phyloP scores from a whole-genome alignment of 2,888 invertebrate species.

The Bibio marci region DNA sequence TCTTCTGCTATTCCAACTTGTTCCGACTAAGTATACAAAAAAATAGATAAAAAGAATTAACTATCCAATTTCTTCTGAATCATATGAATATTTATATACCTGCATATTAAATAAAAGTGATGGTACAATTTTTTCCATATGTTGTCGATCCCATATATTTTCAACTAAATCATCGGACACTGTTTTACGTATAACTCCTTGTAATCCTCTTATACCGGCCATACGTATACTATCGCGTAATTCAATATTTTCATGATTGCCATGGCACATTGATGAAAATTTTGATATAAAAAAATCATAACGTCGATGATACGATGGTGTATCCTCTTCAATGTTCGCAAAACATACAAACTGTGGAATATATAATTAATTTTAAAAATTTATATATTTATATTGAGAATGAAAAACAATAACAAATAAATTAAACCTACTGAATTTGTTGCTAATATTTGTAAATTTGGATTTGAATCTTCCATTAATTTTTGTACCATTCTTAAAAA shows the following conservation, averaged over 20 bases:
- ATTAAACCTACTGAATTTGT: conserved; percentile 70
- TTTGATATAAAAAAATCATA: conserved; percentile 99
- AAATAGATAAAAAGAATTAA: background rate
- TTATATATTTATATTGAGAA: no score
- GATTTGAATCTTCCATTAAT: conserved; percentile 83
- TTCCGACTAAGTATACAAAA: conserved; percentile 4
- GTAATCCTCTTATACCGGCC: conserved; percentile 80
- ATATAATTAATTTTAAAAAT: no score
- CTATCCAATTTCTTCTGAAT: conserved; percentile 9
- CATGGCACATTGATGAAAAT: conserved; percentile 97
- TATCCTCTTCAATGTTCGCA: conserved; percentile 98
- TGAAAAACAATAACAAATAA: conserved; percentile 13
- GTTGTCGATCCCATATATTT: conserved; percentile 96
- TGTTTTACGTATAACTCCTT: conserved; percentile 95
- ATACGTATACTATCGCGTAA: conserved; percentile 71
- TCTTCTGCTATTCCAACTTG: conserved; percentile 18
- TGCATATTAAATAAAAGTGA: conserved; percentile 96
- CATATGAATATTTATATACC: conserved; percentile 38
- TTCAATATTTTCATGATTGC: conserved; percentile 52
- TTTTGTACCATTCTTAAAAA: conserved; percentile 98
- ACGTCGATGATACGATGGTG: conserved; percentile 94
- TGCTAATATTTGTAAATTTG: conserved; percentile 86
- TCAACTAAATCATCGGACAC: conserved; percentile 96
- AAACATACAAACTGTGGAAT: conserved; percentile 81
- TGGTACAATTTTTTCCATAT: conserved; percentile 99